These are phyloP conservation scores for Philereme transversata DNA, from an alignment of 2,888 invertebrate species.

Conservation along the genomic window DNA sequence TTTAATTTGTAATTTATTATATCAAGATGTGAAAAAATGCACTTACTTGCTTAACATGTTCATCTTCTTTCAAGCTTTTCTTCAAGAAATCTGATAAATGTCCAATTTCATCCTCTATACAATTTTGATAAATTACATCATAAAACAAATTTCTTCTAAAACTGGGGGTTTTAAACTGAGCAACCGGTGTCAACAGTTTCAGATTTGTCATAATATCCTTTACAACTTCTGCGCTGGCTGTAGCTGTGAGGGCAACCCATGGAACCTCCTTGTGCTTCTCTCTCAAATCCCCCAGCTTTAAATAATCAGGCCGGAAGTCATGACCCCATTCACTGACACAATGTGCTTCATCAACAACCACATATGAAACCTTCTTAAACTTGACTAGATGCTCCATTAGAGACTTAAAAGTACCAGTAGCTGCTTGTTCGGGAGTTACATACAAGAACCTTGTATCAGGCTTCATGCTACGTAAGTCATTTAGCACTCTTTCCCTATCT, in stretches of 20 bases:
- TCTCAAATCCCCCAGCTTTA: conserved; percentile 89
- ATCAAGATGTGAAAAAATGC: not conserved
- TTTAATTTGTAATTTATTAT: no score
- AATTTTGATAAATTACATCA: conserved; percentile 95
- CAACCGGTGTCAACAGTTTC: conserved; percentile 86
- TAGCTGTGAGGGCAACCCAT: conserved; percentile 97
- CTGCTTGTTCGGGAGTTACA: conserved; percentile 98
- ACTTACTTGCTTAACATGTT: conserved; percentile 77
- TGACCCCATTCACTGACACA: conserved; percentile 99
- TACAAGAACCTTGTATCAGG: conserved; percentile 94
- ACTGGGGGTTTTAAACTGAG: conserved; percentile 92
- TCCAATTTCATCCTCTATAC: conserved; percentile 90
- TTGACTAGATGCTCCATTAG: conserved; percentile 88
- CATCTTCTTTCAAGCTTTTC: conserved; percentile 85
- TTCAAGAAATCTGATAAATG: conserved; percentile 91
- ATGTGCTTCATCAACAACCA: conserved; percentile 98
- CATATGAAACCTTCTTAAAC: conserved; percentile 91
- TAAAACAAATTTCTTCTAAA: conserved; percentile 97
- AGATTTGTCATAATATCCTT: conserved; percentile 92
- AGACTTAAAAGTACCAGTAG: conserved; percentile 89
- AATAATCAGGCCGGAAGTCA: conserved; percentile 97
- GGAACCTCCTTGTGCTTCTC: conserved; percentile 87
- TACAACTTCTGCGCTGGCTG: conserved; percentile 91
- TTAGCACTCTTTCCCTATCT: conserved; percentile 90
- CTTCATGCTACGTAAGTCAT: conserved; percentile 88